These are phyloP conservation scores for Drosophila incognita DNA, from an alignment of 2,888 invertebrate species.

Conservation along the genomic window DNA sequence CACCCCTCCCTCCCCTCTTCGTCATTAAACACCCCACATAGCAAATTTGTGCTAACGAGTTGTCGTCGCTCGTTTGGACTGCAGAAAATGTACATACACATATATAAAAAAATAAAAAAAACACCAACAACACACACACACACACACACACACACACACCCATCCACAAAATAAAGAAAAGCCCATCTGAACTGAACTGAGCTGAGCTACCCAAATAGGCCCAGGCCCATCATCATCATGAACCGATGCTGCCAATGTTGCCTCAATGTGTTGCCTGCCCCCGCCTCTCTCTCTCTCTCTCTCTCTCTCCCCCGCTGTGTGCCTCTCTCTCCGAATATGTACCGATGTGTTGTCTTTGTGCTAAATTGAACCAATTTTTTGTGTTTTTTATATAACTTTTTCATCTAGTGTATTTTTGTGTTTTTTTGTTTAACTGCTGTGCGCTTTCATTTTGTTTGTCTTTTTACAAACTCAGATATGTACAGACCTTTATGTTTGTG, in stretches of 20 bases:
- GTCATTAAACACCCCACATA: conserved; percentile 54
- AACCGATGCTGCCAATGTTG: conserved; percentile 57
- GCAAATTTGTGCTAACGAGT: conserved; percentile 79
- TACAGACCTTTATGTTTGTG: conserved; percentile 42
- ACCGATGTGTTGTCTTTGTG: conserved; percentile 78
- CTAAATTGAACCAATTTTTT: conserved; percentile 78
- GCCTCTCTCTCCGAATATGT: neutral
- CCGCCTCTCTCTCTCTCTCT: neutral
- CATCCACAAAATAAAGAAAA: conserved; percentile 31
- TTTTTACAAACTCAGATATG: conserved; percentile 41
- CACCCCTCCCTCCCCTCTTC: neutral
- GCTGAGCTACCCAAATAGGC: conserved; percentile 51
- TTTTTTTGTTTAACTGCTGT: conserved; percentile 45
- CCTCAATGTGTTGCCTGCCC: conserved; percentile 15
- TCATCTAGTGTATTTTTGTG: conserved; percentile 25
- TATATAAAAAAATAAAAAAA: neutral
- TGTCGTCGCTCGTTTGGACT: conserved; percentile 65
- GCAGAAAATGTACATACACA: conserved; percentile 24
- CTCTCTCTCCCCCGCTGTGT: neutral
- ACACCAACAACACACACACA: conserved; percentile 5
- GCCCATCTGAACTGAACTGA: conserved; percentile 29
- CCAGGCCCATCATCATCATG: conserved; percentile 31
- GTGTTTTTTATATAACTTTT: conserved; percentile 45
- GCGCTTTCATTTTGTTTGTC: conserved; percentile 73
- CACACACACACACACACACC: conserved; percentile 1